Evolutionary conservation across 2,888 invertebrate genomes (phyloP), one percentile per base, ranked within the genome.

Genomic region (Aspidiotus rigidus): DNA sequence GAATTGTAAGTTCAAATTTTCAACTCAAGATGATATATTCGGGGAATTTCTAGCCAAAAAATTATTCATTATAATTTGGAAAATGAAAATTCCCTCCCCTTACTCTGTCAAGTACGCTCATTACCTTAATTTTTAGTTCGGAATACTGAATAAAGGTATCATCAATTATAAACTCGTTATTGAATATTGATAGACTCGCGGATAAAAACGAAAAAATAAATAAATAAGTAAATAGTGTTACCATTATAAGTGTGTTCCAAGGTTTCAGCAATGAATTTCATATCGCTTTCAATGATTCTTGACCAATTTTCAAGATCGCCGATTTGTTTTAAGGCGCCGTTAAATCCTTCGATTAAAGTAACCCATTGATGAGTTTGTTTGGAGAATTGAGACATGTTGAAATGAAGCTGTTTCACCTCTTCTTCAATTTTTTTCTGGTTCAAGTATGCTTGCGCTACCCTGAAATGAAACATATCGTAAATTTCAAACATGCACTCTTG

Each of bases 231-330:
- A 28, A 28, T 28, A 28, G 28, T 28, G 5, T n/a, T 71, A 76
- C 77, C 88, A 82, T 91, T 92, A 78, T 97, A 96, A 10, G 95
- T 95, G 78, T 90, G 87, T 80, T 97, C 96, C 72, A 99, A 82
- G 17, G 96, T 93, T 74, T 88, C 89, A 8, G 92, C 89, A 73
- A 99, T 89, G 2, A 91, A 88, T 76, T 89, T 86, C 88, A 98
- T 93, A 78, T 99, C 99, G 71, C 87, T 87, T 79, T 99, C 98
- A 75, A 99, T 98, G 73, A 92, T 94, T 73, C 89, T 85, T 0
- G 98, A 93, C 98, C 98, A 99, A 78, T 96, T 98, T 78, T 98
- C 96, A 1, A 97, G 96, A 81, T 99, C 98, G 0, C 99, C 99
- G 69, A 99, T 86, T 81, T 99, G 98, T 83, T 97, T 91, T 2